Conservation (phyloP, 2,888 invertebrate genomes). For the Megalurothrips usitatus region DNA sequence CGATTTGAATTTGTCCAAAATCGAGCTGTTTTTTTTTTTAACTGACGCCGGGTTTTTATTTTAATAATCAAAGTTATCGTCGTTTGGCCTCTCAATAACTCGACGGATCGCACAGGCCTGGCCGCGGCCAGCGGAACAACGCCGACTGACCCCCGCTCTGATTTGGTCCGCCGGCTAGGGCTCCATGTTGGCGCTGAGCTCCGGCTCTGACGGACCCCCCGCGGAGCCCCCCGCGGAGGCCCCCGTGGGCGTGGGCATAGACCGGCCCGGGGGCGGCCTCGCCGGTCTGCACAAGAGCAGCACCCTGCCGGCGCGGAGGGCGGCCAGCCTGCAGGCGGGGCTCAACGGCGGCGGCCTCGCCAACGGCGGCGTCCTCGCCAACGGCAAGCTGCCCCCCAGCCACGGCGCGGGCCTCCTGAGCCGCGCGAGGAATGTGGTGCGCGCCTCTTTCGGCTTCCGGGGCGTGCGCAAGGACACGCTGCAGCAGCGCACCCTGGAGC, state of each 20-base stretch:
- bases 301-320: not conserved
- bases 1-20: too few relatives aligned
- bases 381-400: conserved; percentile 25
- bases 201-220: not conserved
- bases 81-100: too few relatives aligned
- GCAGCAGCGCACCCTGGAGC: conserved; percentile 65
- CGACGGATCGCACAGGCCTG: too few relatives aligned
- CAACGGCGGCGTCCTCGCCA: conserved; percentile 4
- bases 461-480: conserved; percentile 73
- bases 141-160: not conserved
- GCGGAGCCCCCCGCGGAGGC: too few relatives aligned
- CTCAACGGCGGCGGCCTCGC: not conserved
- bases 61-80: too few relatives aligned
- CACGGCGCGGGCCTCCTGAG: conserved; percentile 28
- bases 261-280: not conserved
- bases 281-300: conserved; percentile 18
- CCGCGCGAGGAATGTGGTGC: conserved; percentile 25
- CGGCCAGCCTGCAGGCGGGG: not conserved
- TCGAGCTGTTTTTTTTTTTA: too few relatives aligned
- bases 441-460: conserved; percentile 52
- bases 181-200: not conserved
- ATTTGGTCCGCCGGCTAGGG: not conserved
- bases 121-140: too few relatives aligned
- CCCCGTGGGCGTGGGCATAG: not conserved
- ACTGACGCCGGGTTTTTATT: too few relatives aligned